phyloP scores from a whole-genome alignment of 2,888 invertebrate species.

The Biston betularia region DNA sequence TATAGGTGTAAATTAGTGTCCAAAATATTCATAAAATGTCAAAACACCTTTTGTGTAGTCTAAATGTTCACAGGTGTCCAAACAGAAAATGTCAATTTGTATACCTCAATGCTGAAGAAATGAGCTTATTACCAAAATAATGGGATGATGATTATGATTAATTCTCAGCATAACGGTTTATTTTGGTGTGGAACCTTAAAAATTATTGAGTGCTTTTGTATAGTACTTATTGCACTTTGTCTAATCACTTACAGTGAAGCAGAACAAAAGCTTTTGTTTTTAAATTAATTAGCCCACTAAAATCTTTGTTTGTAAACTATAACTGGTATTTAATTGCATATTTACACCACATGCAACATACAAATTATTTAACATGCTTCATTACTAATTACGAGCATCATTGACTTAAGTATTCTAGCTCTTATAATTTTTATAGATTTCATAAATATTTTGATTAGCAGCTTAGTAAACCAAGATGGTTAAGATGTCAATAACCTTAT shows the following conservation, averaged over 20 bases:
- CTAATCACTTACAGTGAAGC: background rate
- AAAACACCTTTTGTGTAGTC: too few species aligned
- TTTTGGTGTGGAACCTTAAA: background rate
- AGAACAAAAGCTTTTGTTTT: slow-evolving; percentile 9
- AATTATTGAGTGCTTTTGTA: background rate
- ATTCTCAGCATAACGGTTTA: background rate
- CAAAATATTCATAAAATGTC: background rate
- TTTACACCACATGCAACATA: background rate
- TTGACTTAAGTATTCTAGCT: background rate
- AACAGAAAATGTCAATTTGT: too few species aligned
- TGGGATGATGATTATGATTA: too few species aligned
- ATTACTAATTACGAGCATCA: slow-evolving; percentile 2
- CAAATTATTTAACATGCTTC: slow-evolving; percentile 3
- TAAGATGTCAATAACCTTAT: too few species aligned
- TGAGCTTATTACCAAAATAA: too few species aligned
- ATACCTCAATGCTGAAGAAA: too few species aligned
- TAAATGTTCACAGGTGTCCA: too few species aligned
- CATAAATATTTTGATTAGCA: background rate
- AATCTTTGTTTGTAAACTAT: slow-evolving; percentile 1
- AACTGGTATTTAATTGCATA: background rate
- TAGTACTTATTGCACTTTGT: background rate
- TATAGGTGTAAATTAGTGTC: background rate
- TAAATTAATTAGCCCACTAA: background rate
- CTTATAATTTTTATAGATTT: background rate
- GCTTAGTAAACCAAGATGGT: too few species aligned